Base-by-base conservation (phyloP, 2,888 invertebrate genomes). In the Apamea monoglypha region DNA sequence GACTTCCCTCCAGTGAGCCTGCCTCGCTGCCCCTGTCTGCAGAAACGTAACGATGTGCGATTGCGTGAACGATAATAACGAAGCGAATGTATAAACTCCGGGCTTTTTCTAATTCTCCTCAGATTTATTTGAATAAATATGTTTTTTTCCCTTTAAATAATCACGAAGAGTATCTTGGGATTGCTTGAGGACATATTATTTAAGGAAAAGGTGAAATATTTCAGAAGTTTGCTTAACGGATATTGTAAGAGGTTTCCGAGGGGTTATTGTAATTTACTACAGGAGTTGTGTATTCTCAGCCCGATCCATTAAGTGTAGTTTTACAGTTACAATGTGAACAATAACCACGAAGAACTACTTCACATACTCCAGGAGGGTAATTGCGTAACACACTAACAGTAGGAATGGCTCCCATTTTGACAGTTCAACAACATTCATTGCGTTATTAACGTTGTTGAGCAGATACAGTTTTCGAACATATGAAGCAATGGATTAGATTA, bases 1-100 rank as follows among this genome's bases (percentile, higher is more conserved):
- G 84, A 5, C 75, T 36, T 7, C 14, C 36, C 80, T 67, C 47
- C 36, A 68, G 72, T 21, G 56, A 74, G 66, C 76, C 76, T 67
- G 76, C 50, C 32, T 64, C 86, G 25, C 73, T 78, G 67, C 78
- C 78, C 70, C 79, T 84, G 63, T 88, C 85, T 85, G 75, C 69
- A 77, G 47, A 81, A 77, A 67, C 67, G 50, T 87, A 88, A 88
- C 85, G 82, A 87, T 81, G 81, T 80, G 68, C 67, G 74, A 88
- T 83, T 77, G 76, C 77, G 81, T 85, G 74, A 83, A 81, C 76
- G 80, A 88, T 88, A 85, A 85, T 81, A 87, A 86, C 70, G 76
- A 66, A 70, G 64, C n/a, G 14, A 76, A 64, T 25, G 68, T 73
- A 82, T 64, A 82, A 50, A 67, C 59, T 67, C 16, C 56, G 44